Percentiles rank a stretch among this genome's conserved stretches.
Evolutionary conservation across 2,113 vertebrate genomes (phyloP).

Genomic region (Xyliphius kryptos): DNA sequence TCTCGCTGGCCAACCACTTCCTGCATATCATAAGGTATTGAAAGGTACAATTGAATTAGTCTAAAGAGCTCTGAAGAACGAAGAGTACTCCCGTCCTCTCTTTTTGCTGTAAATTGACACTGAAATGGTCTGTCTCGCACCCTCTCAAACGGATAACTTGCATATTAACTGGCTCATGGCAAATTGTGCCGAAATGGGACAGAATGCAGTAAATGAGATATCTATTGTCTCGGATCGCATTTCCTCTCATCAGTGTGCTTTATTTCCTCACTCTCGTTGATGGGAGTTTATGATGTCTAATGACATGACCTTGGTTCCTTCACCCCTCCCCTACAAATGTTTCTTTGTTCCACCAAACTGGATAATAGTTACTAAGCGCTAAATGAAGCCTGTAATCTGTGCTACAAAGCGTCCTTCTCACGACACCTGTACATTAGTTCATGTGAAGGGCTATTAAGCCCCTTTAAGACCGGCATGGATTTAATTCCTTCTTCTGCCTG

Average conservation of each 20-base stretch:
- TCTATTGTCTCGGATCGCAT: conserved; percentile 58
- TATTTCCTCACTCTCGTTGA: conserved; percentile 76
- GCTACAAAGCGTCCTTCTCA: conserved; percentile 27
- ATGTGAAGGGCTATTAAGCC: not conserved
- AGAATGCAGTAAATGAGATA: conserved; percentile 63
- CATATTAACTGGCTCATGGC: conserved; percentile 61
- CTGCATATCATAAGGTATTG: conserved; percentile 69
- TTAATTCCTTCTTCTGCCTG: not conserved
- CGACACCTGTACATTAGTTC: conserved; percentile 35
- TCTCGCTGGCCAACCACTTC: conserved; percentile 58
- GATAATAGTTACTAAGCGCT: conserved; percentile 26
- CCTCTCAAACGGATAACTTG: conserved; percentile 54
- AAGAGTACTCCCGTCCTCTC: conserved; percentile 60
- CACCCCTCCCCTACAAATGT: conserved; percentile 30
- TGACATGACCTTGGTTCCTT: conserved; percentile 54
- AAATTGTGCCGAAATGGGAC: conserved; percentile 61
- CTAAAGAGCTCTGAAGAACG: conserved; percentile 67
- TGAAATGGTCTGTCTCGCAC: conserved; percentile 62
- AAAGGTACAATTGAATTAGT: conserved; percentile 72
- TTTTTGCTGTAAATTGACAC: conserved; percentile 70
- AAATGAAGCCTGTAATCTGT: conserved; percentile 39
- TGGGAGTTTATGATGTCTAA: conserved; percentile 55
- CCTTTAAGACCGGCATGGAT: not conserved
- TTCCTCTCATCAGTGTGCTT: conserved; percentile 72
- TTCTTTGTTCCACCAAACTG: conserved; percentile 42